A percentile compares a stretch with the other conserved stretches of the same genome.
Evolutionary conservation across 2,888 invertebrate genomes (phyloP).

Genomic region (Lasioglossum oenotherae): DNA sequence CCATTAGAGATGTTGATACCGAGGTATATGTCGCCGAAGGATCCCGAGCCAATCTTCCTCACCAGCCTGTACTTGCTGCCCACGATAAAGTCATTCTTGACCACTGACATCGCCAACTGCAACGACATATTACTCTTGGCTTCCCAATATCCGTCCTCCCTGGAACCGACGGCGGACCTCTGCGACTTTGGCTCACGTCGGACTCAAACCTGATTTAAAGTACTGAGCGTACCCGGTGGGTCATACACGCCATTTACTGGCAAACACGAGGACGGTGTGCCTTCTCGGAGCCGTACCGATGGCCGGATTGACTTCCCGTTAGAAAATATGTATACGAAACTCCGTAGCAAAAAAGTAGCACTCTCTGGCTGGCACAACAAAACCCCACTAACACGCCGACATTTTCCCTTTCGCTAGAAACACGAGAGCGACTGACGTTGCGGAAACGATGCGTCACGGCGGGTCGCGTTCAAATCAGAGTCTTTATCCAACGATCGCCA

Average conservation of each 20-base stretch:
- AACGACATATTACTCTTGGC: conserved; percentile 69
- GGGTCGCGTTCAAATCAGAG: conserved; percentile 52
- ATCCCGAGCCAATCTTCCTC: conserved; percentile 99
- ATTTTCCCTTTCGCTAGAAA: conserved; percentile 84
- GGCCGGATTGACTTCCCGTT: conserved; percentile 43
- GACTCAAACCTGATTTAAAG: conserved; percentile 59
- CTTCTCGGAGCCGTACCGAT: conserved; percentile 38
- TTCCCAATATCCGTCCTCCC: conserved; percentile 55
- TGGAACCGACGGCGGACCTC: conserved; percentile 57
- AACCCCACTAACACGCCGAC: conserved; percentile 86
- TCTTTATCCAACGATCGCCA: conserved; percentile 38
- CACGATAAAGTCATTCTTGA: conserved; percentile 91
- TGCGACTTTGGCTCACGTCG: conserved; percentile 51
- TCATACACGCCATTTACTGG: conserved; percentile 53
- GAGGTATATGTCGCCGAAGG: conserved; percentile 99
- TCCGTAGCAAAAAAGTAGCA: conserved; percentile 70
- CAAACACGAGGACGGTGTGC: conserved; percentile 45
- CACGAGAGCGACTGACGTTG: conserved; percentile 73
- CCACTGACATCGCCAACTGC: conserved; percentile 66
- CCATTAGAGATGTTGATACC: conserved; percentile 96
- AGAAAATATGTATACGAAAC: conserved; percentile 45
- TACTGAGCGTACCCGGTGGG: conserved; percentile 53
- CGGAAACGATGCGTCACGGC: conserved; percentile 77
- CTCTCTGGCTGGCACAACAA: conserved; percentile 79
- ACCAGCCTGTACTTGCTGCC: conserved; percentile 97